Conservation (phyloP, 2,113 vertebrate species). For the Barbus barbus region DNA sequence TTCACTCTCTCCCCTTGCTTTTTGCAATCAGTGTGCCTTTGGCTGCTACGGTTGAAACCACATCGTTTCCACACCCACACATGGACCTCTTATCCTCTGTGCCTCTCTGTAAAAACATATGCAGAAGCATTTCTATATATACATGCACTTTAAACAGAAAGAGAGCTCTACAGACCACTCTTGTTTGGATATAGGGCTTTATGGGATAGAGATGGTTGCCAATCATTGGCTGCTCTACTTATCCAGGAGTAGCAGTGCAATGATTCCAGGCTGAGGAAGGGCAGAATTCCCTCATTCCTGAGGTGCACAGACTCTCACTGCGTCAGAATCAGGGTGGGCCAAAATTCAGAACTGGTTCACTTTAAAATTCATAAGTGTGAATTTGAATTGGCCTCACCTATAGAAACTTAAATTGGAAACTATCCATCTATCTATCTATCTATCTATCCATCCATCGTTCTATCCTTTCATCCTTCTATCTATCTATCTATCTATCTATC, state of each 20-base stretch:
- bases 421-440: not conserved
- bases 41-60: constrained; percentile 58
- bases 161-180: constrained; percentile 46
- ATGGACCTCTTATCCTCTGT: constrained; percentile 44
- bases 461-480: not conserved
- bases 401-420: not conserved
- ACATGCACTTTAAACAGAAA: constrained; percentile 57
- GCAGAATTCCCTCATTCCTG: not conserved
- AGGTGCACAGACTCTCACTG: not conserved
- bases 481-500: not conserved
- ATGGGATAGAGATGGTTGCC: constrained; percentile 26
- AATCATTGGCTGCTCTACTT: constrained; percentile 15
- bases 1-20: constrained; percentile 37
- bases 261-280: not conserved
- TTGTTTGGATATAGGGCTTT: constrained; percentile 43
- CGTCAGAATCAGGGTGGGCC: not conserved
- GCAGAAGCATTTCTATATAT: constrained; percentile 51
- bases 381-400: not conserved
- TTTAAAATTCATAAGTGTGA: not conserved
- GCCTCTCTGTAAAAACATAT: constrained; percentile 42
- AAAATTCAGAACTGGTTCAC: not conserved
- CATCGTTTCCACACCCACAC: constrained; percentile 64
- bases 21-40: constrained; percentile 64
- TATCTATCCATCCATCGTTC: not conserved
- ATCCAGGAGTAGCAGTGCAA: not conserved